Conservation (phyloP, 2,888 invertebrate genomes). For the Eristalis pertinax region DNA sequence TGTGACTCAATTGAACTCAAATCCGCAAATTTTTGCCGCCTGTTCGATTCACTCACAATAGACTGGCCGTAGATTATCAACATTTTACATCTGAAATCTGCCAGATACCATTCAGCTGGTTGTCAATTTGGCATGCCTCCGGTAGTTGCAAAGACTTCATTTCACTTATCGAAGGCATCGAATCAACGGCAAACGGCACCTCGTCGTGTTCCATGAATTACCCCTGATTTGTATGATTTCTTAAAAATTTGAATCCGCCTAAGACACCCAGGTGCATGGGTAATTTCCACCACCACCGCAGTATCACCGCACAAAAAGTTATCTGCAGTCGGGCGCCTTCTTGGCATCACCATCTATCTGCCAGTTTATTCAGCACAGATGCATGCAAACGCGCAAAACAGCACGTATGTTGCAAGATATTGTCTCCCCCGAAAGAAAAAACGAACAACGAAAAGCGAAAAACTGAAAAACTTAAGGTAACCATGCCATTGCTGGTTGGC, state of each 20-base stretch:
- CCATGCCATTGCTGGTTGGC: slow-evolving; percentile 62
- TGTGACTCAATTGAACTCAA: no score
- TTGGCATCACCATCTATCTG: slow-evolving; percentile 41
- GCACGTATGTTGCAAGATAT: slow-evolving; percentile 65
- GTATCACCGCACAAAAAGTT: slow-evolving; percentile 10
- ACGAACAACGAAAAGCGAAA: slow-evolving; percentile 17
- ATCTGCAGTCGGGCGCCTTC: slow-evolving; percentile 57
- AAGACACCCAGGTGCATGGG: slow-evolving; percentile 61
- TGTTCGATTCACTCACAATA: no score
- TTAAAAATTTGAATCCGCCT: slow-evolving; percentile 47
- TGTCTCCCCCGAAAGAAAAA: slow-evolving; percentile 53
- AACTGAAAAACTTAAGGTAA: slow-evolving; percentile 56
- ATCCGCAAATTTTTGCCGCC: background rate
- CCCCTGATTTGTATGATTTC: slow-evolving; percentile 19
- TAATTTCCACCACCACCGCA: slow-evolving; percentile 39
- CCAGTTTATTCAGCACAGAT: slow-evolving; percentile 39
- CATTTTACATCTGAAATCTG: background rate
- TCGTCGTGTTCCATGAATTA: slow-evolving; percentile 42
- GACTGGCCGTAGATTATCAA: no score
- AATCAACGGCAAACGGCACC: slow-evolving; percentile 12
- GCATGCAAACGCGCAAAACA: slow-evolving; percentile 50
- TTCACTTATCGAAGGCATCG: background rate
- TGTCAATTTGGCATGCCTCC: background rate
- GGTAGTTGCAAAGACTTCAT: background rate
- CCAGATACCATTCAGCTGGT: background rate